Conservation (phyloP, 2,797 vertebrate genomes). For the Hirundo rustica region DNA sequence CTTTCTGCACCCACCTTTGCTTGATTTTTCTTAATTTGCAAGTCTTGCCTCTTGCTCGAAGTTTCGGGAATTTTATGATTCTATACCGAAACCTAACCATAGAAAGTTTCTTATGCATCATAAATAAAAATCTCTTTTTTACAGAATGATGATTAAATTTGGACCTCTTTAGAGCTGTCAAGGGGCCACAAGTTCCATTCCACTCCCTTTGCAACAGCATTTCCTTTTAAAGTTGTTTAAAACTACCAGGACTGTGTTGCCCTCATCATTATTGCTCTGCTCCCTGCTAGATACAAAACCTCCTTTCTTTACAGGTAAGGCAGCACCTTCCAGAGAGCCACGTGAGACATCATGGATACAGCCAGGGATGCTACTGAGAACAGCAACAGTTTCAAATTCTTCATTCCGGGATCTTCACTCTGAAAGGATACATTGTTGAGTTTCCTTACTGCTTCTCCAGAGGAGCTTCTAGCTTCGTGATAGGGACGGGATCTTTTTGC, state of each 20-base stretch:
- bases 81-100: slow-evolving; percentile 78
- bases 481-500: slow-evolving; percentile 8
- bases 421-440: slow-evolving; percentile 46
- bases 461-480: not conserved
- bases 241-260: slow-evolving; percentile 50
- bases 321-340: slow-evolving; percentile 28
- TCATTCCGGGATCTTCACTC: slow-evolving; percentile 43
- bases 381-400: slow-evolving; percentile 49
- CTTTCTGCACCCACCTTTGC: slow-evolving; percentile 72
- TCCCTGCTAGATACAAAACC: not conserved
- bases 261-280: slow-evolving; percentile 50
- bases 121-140: slow-evolving; percentile 78
- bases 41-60: slow-evolving; percentile 74
- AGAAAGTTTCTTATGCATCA: slow-evolving; percentile 83
- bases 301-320: slow-evolving; percentile 66
- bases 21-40: slow-evolving; percentile 74
- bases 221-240: slow-evolving; percentile 71
- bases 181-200: slow-evolving; percentile 68
- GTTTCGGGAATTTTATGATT: slow-evolving; percentile 75
- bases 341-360: slow-evolving; percentile 11
- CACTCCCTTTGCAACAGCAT: slow-evolving; percentile 71
- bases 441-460: slow-evolving; percentile 24
- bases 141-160: slow-evolving; percentile 74
- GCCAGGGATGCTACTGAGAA: slow-evolving; percentile 33
- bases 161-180: slow-evolving; percentile 66